A percentile compares a stretch with the other conserved stretches of the same genome.
Evolutionary conservation across 2,113 vertebrate genomes (phyloP).

Genomic region (Setophaga petechia): DNA sequence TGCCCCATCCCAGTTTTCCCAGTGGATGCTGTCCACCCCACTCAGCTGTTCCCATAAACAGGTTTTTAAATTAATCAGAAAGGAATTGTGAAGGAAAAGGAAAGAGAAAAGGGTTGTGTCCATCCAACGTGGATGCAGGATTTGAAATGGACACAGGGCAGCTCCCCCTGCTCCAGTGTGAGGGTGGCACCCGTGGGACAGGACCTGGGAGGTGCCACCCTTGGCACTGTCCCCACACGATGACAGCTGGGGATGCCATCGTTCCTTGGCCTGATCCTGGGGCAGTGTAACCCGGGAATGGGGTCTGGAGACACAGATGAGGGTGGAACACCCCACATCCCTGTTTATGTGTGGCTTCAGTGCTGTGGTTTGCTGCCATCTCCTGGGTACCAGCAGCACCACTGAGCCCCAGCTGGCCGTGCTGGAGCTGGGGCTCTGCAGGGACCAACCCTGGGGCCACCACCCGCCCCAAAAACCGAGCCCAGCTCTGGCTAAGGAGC

Average conservation of each 20-base stretch:
- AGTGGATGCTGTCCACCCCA: not conserved
- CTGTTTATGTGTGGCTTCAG: fast-evolving
- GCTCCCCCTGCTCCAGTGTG: not conserved
- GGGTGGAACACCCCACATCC: not conserved
- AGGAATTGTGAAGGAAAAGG: not conserved
- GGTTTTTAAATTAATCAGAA: not conserved
- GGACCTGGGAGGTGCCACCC: not conserved
- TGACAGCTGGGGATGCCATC: not conserved
- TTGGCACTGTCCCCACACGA: not conserved
- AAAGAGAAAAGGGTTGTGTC: not conserved
- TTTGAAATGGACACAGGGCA: not conserved
- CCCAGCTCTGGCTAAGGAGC: not conserved
- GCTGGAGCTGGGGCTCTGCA: not conserved
- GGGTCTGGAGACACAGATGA: not conserved
- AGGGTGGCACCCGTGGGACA: fast-evolving
- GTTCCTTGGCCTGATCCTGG: not conserved
- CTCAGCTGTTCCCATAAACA: fast-evolving
- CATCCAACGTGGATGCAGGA: fast-evolving
- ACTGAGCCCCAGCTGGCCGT: not conserved
- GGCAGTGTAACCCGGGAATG: not conserved
- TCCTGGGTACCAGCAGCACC: constrained; percentile 57
- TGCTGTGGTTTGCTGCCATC: constrained; percentile 52
- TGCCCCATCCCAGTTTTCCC: not conserved
- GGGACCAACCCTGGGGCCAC: not conserved
- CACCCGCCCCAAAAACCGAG: fast-evolving